Evolutionary conservation across 2,113 vertebrate species (phyloP).

Genomic region (Hippocampus barbouri): DNA sequence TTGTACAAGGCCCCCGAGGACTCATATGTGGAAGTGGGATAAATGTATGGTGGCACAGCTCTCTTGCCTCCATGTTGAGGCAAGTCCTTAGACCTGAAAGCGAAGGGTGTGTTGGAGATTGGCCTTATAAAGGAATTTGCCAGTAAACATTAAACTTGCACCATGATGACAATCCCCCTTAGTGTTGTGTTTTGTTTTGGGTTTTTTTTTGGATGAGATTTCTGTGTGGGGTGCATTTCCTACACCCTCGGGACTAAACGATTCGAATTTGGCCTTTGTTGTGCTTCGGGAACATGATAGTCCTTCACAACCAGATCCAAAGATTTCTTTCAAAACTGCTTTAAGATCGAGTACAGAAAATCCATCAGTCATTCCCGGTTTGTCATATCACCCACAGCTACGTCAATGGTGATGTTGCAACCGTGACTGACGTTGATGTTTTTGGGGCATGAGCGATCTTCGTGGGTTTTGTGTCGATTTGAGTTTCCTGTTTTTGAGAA

Average conservation of each 20-base stretch:
- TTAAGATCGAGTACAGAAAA: neutral
- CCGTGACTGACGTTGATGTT: conserved; percentile 5
- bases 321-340: conserved; percentile 13
- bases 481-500: conserved; percentile 25
- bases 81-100: conserved; percentile 73
- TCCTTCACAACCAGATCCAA: neutral
- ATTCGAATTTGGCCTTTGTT: conserved; percentile 23
- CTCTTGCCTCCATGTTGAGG: conserved; percentile 59
- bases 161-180: neutral
- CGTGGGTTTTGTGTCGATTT: neutral
- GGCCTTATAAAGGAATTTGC: conserved; percentile 12
- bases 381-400: conserved; percentile 9
- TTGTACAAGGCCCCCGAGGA: neutral
- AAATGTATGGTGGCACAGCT: neutral
- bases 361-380: neutral
- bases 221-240: conserved; percentile 14
- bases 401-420: conserved; percentile 15
- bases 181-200: conserved; percentile 1
- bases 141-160: conserved; percentile 15
- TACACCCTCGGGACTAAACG: neutral
- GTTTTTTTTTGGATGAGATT: too few species aligned
- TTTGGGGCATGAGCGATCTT: neutral
- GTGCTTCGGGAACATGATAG: conserved; percentile 8
- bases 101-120: conserved; percentile 65
- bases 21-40: neutral